phyloP scores from a whole-genome alignment of 1,140 invertebrate species.

The Araneus ventricosus region DNA sequence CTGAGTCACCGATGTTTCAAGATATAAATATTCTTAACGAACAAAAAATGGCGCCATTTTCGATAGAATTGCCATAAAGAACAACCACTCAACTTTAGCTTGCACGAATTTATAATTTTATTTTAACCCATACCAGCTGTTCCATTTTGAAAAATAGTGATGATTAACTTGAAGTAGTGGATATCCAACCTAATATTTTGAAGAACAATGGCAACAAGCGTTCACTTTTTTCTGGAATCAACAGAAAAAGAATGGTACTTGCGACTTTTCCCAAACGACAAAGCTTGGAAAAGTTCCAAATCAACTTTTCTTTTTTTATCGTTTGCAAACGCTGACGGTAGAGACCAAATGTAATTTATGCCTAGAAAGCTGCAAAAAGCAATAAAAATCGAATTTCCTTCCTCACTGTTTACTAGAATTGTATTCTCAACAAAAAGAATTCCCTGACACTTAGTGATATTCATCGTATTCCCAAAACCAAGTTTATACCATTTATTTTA shows the following conservation, averaged over 20 bases:
- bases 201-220: constrained; percentile 32
- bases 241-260: constrained; percentile 19
- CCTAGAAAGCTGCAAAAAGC: not conserved
- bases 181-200: not conserved
- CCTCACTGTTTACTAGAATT: constrained; percentile 16
- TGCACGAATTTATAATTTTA: not conserved
- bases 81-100: not conserved
- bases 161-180: not conserved
- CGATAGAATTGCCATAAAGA: too few species aligned
- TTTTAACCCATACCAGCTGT: not conserved
- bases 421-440: not conserved
- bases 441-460: constrained; percentile 18
- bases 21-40: not conserved
- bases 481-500: not conserved
- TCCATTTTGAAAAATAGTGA: not conserved
- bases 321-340: not conserved
- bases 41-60: not conserved
- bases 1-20: not conserved
- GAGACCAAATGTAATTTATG: constrained; percentile 33
- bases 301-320: constrained; percentile 18
- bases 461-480: constrained; percentile 11
- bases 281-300: constrained; percentile 15
- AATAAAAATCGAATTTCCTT: constrained; percentile 18
- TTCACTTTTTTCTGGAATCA: not conserved
- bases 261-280: constrained; percentile 15